Evolutionary conservation across 2,888 invertebrate genomes (phyloP), one percentile per base, ranked within the genome.

Genomic region (Pegoplata infirma): DNA sequence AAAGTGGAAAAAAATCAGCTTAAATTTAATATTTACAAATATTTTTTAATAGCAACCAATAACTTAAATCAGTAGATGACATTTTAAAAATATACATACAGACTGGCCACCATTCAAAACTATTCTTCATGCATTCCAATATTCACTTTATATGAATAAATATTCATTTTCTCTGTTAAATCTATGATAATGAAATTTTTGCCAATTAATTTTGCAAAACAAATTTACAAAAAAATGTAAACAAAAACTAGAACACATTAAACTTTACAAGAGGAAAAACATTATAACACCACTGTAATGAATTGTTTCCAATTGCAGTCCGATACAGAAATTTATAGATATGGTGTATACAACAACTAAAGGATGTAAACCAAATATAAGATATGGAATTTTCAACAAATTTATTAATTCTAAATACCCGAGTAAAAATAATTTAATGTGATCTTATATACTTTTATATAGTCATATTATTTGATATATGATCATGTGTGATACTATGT

Each of bases 191-290:
- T 23, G 28, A 63, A 19, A 47, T 53, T 55, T 59, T 69, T 78
- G 59, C 58, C 78, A 78, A 78, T 78, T 78, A 74, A 78, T 78
- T 74, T 74, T 32, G 69, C 68, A 78, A 69, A 78, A 59, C 53
- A 67, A 74, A 67, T 74, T 74, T 59, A 59, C 59, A 67, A 46
- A 74, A 59, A 40, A 58, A 32, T 47, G 49, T 6, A 49, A 49
- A 21, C 21, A 49, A 21, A 36, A 66, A 59, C 44, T 59, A 64
- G 55, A 71, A 63, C 63, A 74, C 46, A 74, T 74, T 67, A 53
- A 53, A 51, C 74, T 59, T 67, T 32, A 67, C 66, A 66, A 66
- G 51, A 51, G 66, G n/a, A 46, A 74, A 64, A n/a, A n/a, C 56
- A 49, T 66, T 44, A 66, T n/a, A n/a, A 32, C 10, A 1, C 10